These are phyloP conservation scores for Cassiopea xamachana DNA, from an alignment of 30 jellyfish, hydroid and myxozoan species.

Conservation along the genomic window DNA sequence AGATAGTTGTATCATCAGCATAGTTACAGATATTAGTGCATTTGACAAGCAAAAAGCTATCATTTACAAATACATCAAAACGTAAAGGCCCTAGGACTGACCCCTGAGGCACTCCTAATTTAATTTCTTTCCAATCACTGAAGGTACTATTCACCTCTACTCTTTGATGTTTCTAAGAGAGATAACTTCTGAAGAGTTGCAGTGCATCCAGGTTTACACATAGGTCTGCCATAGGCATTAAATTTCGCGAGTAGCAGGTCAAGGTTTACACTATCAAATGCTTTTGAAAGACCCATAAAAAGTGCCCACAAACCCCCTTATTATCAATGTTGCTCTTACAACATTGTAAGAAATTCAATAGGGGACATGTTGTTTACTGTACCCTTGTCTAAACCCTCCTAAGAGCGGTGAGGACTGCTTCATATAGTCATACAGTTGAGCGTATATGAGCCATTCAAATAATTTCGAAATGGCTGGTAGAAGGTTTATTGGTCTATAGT, in stretches of 20 bases:
- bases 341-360: not conserved
- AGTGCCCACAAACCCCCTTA: conserved; percentile 8
- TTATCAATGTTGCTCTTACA: not conserved
- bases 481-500: conserved; percentile 7
- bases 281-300: conserved; percentile 2
- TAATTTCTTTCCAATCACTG: conserved; percentile 1
- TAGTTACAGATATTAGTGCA: conserved; percentile 28
- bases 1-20: conserved; percentile 57
- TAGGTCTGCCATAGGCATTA: not conserved
- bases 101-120: conserved; percentile 11
- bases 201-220: not conserved
- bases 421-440: conserved; percentile 20
- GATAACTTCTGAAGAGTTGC: conserved; percentile 9
- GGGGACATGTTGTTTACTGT: not conserved
- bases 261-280: not conserved
- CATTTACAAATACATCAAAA: not conserved
- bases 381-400: conserved; percentile 16
- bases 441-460: conserved; percentile 11
- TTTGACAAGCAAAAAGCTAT: not conserved
- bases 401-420: conserved; percentile 30
- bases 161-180: not conserved
- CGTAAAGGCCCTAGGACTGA: conserved; percentile 7
- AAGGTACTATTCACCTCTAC: conserved; percentile 17
- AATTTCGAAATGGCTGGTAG: conserved; percentile 6
- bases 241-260: not conserved